Conservation (phyloP, 2,888 invertebrate species). For the Diaprepes abbreviatus region DNA sequence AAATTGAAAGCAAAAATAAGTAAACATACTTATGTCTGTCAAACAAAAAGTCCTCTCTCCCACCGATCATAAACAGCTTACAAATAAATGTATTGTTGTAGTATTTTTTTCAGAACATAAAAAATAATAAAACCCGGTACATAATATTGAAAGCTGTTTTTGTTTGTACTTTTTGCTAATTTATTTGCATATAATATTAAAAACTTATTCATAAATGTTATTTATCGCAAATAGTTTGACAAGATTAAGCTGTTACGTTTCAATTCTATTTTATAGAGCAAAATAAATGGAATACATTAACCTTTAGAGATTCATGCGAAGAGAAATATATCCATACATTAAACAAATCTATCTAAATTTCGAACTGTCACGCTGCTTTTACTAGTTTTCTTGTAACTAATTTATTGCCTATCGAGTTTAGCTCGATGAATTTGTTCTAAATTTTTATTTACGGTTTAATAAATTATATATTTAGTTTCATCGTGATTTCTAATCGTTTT, state of each 20-base stretch:
- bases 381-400: slow-evolving; percentile 45
- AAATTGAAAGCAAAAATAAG: too few relatives aligned
- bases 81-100: too few relatives aligned
- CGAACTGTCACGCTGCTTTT: slow-evolving; percentile 46
- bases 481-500: slow-evolving; percentile 2
- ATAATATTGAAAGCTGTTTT: too few relatives aligned
- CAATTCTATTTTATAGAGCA: slow-evolving; percentile 31
- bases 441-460: slow-evolving; percentile 11
- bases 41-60: too few relatives aligned
- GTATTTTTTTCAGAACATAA: too few relatives aligned
- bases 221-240: slow-evolving; percentile 30
- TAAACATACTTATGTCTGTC: too few relatives aligned
- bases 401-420: slow-evolving; percentile 40
- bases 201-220: slow-evolving; percentile 30
- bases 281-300: slow-evolving; percentile 54
- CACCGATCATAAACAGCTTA: too few relatives aligned
- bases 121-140: too few relatives aligned
- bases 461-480: slow-evolving; percentile 11
- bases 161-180: too few relatives aligned
- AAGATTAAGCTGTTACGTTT: slow-evolving; percentile 32
- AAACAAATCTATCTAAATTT: slow-evolving; percentile 49
- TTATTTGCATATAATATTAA: too few relatives aligned
- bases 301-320: slow-evolving; percentile 53
- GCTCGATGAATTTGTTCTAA: slow-evolving; percentile 34
- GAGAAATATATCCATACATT: slow-evolving; percentile 56